phyloP scores from a whole-genome alignment of 2,888 invertebrate genomes.

The Spodoptera exigua region DNA sequence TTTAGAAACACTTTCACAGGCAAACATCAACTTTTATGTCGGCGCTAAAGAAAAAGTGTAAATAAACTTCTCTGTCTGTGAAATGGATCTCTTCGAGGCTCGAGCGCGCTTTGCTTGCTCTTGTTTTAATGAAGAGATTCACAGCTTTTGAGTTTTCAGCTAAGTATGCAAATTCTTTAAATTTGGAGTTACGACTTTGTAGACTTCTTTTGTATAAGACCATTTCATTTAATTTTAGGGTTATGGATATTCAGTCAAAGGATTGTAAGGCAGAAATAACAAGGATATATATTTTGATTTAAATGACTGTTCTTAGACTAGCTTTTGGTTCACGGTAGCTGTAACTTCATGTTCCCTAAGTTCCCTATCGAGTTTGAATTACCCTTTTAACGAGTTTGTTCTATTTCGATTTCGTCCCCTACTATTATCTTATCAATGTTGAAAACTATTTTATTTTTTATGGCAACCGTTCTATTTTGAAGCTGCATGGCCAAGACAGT shows the following conservation, averaged over 20 bases:
- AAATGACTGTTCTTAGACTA: too few species aligned
- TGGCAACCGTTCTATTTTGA: conserved; percentile 36
- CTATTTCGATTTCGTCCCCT: background rate
- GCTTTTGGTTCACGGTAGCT: too few species aligned
- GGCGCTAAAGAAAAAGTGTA: conserved; percentile 57
- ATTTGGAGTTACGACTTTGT: conserved; percentile 50
- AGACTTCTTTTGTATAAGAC: conserved; percentile 42
- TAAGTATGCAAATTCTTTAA: conserved; percentile 62
- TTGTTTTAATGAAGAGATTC: conserved; percentile 65
- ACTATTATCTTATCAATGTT: conserved; percentile 2
- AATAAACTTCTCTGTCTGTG: conserved; percentile 50
- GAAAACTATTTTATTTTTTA: conserved; percentile 23
- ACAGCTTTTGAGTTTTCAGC: conserved; percentile 56
- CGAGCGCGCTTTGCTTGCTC: conserved; percentile 49
- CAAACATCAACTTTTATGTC: conserved; percentile 55
- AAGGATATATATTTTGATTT: too few species aligned
- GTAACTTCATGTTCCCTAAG: too few species aligned
- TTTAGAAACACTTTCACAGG: conserved; percentile 32
- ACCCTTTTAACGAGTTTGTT: too few species aligned
- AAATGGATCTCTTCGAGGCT: conserved; percentile 52
- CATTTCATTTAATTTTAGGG: conserved; percentile 41
- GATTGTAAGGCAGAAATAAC: background rate
- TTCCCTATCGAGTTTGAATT: too few species aligned
- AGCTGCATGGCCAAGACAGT: conserved; percentile 47
- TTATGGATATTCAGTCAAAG: conserved; percentile 11